Base-by-base conservation (phyloP, 2,113 vertebrate species). In the Neolamprologus fasciatus region DNA sequence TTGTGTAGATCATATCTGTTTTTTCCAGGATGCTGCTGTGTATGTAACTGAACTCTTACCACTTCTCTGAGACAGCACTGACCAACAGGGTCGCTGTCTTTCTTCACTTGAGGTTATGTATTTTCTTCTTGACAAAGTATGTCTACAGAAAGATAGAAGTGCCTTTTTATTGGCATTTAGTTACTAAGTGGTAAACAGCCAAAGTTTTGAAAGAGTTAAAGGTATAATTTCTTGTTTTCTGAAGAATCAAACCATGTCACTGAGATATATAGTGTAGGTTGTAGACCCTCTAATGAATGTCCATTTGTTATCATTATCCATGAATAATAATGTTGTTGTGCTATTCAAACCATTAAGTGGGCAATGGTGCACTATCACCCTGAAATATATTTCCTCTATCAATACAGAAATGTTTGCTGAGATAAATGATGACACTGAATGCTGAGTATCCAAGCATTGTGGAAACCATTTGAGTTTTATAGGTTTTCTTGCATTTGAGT, bases 231-330 rank as follows among this genome's bases (percentile, higher is more conserved):
- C 16, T 19, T 50, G 42, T 81, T 37, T 55, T 40, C 9, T 57
- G 40, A 31, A 85, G 35, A 53, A 68, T 78, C 17, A 9, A 82
- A 68, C n/a, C 86, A 31, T 82, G 33, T 51, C 66, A 9, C 45
- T 80, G 68, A 51, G 33, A 80, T 55, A 82, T 61, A 9, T 42
- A 80, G 58, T 85, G 66, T 23, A 78, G 71, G 37, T 53, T 84
- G 79, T 51, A 81, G 84, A 84, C 26, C 54, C n/a, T 55, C 50
- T 86, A 80, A 84, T 82, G 85, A 89, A 86, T 5, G 76, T 37
- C 76, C 28, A 85, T 93, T 84, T 91, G 55, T 89, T 90, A 87
- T 85, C 31, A 47, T 89, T 90, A 83, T 85, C 80, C 79, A 19
- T 88, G 85, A 91, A 87, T 91, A 84, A 91, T 88, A 78, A 71